Conservation (phyloP, 2,113 vertebrate genomes). For the Coregonus clupeaformis region DNA sequence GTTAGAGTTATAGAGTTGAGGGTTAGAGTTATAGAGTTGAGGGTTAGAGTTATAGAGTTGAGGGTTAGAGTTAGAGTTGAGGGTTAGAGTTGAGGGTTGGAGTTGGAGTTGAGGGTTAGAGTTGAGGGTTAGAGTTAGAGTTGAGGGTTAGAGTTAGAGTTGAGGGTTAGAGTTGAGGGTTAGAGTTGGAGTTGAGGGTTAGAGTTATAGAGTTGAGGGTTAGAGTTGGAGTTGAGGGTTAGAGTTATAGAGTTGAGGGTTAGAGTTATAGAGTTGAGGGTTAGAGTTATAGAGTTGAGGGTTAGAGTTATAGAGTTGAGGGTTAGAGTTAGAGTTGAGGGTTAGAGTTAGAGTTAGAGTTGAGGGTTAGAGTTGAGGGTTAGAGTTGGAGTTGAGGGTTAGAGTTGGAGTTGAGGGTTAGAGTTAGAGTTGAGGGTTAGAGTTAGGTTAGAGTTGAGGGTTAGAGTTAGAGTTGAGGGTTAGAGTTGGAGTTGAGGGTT, state of each 20-base stretch:
- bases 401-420: constrained; percentile 45
- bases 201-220: no score
- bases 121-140: constrained; percentile 44
- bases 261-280: constrained; percentile 50
- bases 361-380: constrained; percentile 60
- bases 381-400: constrained; percentile 46
- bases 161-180: constrained; percentile 60
- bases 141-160: constrained; percentile 48
- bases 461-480: no score
- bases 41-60: constrained; percentile 49
- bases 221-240: no score
- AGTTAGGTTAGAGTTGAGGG: constrained; percentile 57
- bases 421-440: constrained; percentile 46
- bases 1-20: constrained; percentile 49
- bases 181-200: constrained; percentile 46
- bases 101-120: constrained; percentile 46
- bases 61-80: constrained; percentile 47
- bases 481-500: no score
- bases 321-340: constrained; percentile 47
- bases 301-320: constrained; percentile 49
- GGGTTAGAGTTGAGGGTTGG: constrained; percentile 42
- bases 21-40: constrained; percentile 49
- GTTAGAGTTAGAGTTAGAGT: not conserved
- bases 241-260: constrained; percentile 50
- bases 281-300: constrained; percentile 49